Conservation (phyloP, 2,888 invertebrate genomes). For the Nycteola revayana region DNA sequence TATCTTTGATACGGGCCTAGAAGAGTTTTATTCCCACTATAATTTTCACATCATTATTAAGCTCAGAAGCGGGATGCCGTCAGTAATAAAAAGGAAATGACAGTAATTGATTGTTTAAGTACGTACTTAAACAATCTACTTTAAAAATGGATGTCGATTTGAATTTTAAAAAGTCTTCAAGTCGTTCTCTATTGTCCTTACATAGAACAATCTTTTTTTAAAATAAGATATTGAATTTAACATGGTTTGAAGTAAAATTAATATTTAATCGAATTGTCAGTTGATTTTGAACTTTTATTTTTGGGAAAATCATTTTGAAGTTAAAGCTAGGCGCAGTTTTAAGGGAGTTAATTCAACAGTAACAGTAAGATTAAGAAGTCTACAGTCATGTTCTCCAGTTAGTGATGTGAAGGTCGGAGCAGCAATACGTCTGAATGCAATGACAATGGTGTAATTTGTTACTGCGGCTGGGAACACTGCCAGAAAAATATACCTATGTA, state of each 20-base stretch:
- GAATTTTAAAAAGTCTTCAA: no score
- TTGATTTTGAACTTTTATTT: no score
- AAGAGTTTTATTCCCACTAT: constrained; percentile 2
- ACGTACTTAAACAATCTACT: no score
- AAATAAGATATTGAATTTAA: no score
- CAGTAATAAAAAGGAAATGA: not conserved
- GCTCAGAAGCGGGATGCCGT: constrained; percentile 3
- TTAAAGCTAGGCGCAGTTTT: no score
- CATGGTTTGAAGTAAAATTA: no score
- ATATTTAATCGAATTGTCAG: no score
- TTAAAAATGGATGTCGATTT: no score
- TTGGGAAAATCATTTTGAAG: no score
- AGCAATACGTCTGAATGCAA: constrained; percentile 31
- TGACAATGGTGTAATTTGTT: constrained; percentile 46
- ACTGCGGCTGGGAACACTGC: constrained; percentile 49
- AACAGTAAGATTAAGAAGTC: constrained; percentile 31
- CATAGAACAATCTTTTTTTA: no score
- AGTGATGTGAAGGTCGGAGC: constrained; percentile 41
- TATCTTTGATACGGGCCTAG: not conserved
- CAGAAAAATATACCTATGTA: constrained; percentile 49
- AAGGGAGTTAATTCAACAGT: constrained; percentile 33
- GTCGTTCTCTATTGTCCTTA: no score
- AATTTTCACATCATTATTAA: constrained; percentile 3
- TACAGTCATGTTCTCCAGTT: constrained; percentile 33
- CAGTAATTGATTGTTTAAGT: constrained; percentile 10